Base-by-base conservation (phyloP, 92 coral and sea anemone species). In the Epizoanthus ramosus region DNA sequence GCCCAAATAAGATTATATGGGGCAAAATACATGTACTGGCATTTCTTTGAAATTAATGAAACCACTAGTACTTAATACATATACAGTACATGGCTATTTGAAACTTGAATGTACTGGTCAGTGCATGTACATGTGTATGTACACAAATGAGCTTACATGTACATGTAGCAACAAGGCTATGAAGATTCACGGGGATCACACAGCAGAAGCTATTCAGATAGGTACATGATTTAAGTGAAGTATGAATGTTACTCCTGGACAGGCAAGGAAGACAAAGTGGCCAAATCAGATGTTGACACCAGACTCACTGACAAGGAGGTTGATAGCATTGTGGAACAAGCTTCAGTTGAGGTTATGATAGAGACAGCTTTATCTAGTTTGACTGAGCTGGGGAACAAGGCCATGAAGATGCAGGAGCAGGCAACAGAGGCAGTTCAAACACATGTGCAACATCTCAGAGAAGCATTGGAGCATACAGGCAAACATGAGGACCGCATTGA, bases 321-420 rank as follows among this genome's bases (percentile, higher is more conserved):
- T 8, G 88, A 86, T 65, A 53, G 76, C 28, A 88, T 88, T 63
- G 84, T 81, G 8, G 98, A 92, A 56, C 94, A 90, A 73, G 85
- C 94, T 21, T 88, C 98, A 10, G 79, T 92, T 80, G 99, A 90
- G 73, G 89, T 92, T 18, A 85, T 91, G 72, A 89, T 96, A 31
- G 80, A 92, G 31, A 86, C 93, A 53, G 94, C 98, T 18, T 6
- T 96, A 53, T 76, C 79, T 3, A 85, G 63, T 18, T 64, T 92
- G 43, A 84, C 87, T 67, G 80, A 79, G 53, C 39, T 86, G 65
- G 98, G 94, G 39, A 80, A 87, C 79, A 86, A 94, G 79, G 98
- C 99, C 6, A 63, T 94, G 37, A 84, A 87, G 13, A 88, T 88
- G 66, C 99, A 96, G 83, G 81, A 89, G 33, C 88, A 77, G 68